These are phyloP conservation scores for Dendrocopos noguchii DNA, from an alignment of 2,113 vertebrate species.

Conservation along the genomic window DNA sequence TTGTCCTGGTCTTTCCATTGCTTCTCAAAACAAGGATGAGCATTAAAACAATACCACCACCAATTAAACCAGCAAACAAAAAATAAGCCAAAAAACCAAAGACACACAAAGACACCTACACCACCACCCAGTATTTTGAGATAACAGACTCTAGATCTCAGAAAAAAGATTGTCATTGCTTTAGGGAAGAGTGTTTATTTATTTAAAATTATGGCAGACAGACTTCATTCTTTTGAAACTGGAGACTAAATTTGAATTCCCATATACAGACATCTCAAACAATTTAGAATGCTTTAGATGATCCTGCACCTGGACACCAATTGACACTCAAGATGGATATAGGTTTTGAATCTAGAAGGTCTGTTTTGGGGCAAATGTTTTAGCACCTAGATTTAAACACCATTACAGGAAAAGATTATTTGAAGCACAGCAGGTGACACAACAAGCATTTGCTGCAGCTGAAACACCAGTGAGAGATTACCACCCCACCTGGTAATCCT, in stretches of 20 bases:
- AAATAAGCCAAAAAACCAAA: not conserved
- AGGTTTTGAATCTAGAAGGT: not conserved
- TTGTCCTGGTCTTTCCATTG: not conserved
- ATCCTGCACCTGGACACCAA: not conserved
- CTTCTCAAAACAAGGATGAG: not conserved
- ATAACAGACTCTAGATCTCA: not conserved
- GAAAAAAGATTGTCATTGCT: not conserved
- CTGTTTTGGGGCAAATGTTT: not conserved
- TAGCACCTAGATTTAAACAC: not conserved
- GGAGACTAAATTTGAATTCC: not conserved
- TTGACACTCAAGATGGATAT: not conserved
- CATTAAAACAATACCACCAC: not conserved
- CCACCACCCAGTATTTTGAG: not conserved
- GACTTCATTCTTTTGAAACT: not conserved
- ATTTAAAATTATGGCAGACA: not conserved
- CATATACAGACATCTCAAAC: not conserved
- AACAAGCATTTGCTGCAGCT: not conserved
- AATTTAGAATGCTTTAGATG: not conserved
- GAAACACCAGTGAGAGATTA: not conserved
- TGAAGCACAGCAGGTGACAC: not conserved
- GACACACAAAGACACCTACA: not conserved
- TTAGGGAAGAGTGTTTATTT: not conserved
- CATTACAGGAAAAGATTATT: not conserved
- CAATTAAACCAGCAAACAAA: not conserved
- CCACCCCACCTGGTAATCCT: not conserved